phyloP scores from a whole-genome alignment of 2,797 vertebrate species.

The Tolypeutes matacus region DNA sequence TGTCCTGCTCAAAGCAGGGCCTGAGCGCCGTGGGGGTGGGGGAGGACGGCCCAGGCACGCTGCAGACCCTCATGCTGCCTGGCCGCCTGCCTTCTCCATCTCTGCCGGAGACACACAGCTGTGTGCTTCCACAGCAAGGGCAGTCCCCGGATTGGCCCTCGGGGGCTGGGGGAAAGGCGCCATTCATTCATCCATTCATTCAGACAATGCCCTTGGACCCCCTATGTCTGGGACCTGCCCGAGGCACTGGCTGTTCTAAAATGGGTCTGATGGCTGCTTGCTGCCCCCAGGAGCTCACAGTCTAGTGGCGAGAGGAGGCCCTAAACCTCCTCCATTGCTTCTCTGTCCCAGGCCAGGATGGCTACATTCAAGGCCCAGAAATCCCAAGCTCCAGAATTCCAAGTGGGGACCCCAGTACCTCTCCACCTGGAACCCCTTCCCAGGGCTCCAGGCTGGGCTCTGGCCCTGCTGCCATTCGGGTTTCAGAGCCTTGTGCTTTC shows the following conservation, averaged over 20 bases:
- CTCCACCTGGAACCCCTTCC: neutral
- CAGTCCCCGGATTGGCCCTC: neutral
- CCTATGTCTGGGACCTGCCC: neutral
- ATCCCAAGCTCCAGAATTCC: neutral
- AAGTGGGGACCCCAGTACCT: neutral
- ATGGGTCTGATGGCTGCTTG: neutral
- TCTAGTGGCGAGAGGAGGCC: neutral
- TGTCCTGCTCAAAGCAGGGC: neutral
- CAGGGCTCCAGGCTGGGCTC: neutral
- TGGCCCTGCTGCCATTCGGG: neutral
- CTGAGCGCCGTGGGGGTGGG: no score
- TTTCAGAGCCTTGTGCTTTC: neutral
- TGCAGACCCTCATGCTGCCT: no score
- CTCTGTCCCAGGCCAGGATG: neutral
- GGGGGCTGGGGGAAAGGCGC: neutral
- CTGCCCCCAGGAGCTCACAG: neutral
- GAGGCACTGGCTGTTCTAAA: neutral
- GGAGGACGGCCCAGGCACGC: neutral
- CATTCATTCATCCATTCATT: neutral
- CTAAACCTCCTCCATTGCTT: neutral
- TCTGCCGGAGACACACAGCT: rapidly evolving
- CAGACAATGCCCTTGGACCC: neutral
- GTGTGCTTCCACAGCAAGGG: neutral
- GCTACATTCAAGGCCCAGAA: neutral
- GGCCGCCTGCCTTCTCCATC: neutral